These are phyloP conservation scores for Periophthalmus modestus DNA, from an alignment of 2,113 vertebrate genomes.

Conservation along the genomic window DNA sequence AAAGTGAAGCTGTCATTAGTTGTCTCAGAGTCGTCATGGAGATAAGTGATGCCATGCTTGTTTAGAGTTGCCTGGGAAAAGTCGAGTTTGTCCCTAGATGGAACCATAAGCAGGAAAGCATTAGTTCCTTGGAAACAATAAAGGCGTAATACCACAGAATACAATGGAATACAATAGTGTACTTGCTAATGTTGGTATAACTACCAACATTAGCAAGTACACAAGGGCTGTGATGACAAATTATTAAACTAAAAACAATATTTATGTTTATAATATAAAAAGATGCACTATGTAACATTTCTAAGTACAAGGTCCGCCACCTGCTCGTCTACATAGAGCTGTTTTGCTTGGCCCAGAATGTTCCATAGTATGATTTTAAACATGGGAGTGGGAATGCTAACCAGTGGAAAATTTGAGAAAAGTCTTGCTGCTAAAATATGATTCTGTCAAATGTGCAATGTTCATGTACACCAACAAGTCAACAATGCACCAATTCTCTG, in stretches of 20 bases:
- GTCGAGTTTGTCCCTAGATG: conserved; percentile 73
- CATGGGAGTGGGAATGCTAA: too few relatives aligned
- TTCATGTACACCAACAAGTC: too few relatives aligned
- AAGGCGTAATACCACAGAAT: not conserved
- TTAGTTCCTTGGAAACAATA: not conserved
- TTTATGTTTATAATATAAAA: too few relatives aligned
- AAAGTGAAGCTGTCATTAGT: conserved; percentile 84
- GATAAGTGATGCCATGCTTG: conserved; percentile 81
- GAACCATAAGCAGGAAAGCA: not conserved
- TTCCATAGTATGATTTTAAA: too few relatives aligned
- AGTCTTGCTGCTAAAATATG: too few relatives aligned
- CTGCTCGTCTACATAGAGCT: too few relatives aligned
- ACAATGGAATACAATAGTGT: not conserved
- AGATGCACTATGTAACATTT: too few relatives aligned
- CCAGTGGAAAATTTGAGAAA: too few relatives aligned
- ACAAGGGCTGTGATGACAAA: not conserved
- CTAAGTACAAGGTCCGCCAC: too few relatives aligned
- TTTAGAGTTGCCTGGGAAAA: conserved; percentile 86
- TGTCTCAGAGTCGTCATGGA: conserved; percentile 87
- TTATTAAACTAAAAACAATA: not conserved
- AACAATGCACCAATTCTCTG: too few relatives aligned
- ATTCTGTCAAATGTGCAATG: too few relatives aligned
- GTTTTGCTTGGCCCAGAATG: too few relatives aligned
- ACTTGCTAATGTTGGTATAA: not conserved
- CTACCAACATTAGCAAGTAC: not conserved